Base-by-base conservation (phyloP, 2,113 vertebrate species). In the Solea senegalensis region DNA sequence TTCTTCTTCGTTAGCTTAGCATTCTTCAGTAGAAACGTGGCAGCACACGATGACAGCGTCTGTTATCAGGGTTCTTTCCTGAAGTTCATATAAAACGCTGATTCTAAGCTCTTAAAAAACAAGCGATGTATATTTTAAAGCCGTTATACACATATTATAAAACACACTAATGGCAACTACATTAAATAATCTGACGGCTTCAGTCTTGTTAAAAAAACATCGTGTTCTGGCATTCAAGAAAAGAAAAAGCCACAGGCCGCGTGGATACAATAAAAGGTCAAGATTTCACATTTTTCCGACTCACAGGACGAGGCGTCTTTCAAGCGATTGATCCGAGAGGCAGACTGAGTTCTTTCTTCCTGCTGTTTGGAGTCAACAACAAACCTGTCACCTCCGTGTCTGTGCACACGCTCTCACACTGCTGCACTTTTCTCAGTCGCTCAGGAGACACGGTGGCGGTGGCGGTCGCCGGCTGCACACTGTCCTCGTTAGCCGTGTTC, bases 401-500 rank as follows among this genome's bases (percentile, higher is more conserved):
- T 67, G 53, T 5, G 28, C 64, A 14, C 59, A 52, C 4, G 21
- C 7, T 70, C 50, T 63, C 44, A 26, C 57, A 15, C 21, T 9
- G 64, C 58, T 28, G 58, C 40, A 71, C 52, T 65, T 48, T 83
- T 63, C 55, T 46, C 73, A 67, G 54, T 34, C 34, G 5, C 57
- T 58, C 68, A 65, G 48, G 70, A 51, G 67, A 45, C 69, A 51
- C 73, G 5, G 16, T 10, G 45, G 41, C 34, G 66, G 68, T 78
- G 72, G 65, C 70, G 74, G 40, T 64, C 66, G 54, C 74, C 43
- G 40, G 64, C 62, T 51, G 64, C 67, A 68, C 49, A 52, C 50
- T 51, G 41, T 70, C 73, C 63, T 82, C 71, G 85, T 80, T 83
- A 74, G 78, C 65, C 48, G 59, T 46, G 40, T 88, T 83, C 61